phyloP scores from a whole-genome alignment of 2,797 vertebrate species.

The Xenops minutus region DNA sequence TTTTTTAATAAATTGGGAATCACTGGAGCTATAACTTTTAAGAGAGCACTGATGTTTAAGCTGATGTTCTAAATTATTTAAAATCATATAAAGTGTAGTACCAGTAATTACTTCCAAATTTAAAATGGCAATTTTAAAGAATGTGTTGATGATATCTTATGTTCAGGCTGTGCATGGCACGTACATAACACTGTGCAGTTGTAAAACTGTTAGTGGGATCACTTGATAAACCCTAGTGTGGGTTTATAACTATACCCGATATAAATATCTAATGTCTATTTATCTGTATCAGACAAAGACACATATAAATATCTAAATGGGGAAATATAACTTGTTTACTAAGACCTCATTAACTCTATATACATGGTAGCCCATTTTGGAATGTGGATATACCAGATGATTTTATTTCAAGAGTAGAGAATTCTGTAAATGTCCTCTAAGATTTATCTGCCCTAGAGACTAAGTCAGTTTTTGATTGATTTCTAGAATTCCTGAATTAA shows the following conservation, averaged over 20 bases:
- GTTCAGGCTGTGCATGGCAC: background rate
- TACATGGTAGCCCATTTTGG: background rate
- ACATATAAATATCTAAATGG: background rate
- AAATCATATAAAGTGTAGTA: background rate
- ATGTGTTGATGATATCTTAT: background rate
- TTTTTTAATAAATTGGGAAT: background rate
- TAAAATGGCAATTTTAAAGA: background rate
- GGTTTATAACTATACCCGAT: background rate
- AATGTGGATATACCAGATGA: background rate
- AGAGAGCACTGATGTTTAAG: constrained; percentile 12
- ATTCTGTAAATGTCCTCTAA: background rate
- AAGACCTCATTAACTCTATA: background rate
- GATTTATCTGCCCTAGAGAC: background rate
- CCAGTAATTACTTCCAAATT: constrained; percentile 15
- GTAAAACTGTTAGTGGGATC: background rate
- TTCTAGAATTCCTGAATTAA: constrained; percentile 40
- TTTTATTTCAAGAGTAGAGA: constrained; percentile 17
- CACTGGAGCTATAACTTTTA: constrained; percentile 19
- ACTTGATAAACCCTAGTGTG: background rate
- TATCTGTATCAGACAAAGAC: background rate
- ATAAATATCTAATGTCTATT: background rate
- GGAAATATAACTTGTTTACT: background rate
- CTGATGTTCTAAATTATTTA: background rate
- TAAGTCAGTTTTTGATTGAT: background rate
- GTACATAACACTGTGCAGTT: background rate